phyloP scores from a whole-genome alignment of 2,888 invertebrate species.

The Heliconius hortense region DNA sequence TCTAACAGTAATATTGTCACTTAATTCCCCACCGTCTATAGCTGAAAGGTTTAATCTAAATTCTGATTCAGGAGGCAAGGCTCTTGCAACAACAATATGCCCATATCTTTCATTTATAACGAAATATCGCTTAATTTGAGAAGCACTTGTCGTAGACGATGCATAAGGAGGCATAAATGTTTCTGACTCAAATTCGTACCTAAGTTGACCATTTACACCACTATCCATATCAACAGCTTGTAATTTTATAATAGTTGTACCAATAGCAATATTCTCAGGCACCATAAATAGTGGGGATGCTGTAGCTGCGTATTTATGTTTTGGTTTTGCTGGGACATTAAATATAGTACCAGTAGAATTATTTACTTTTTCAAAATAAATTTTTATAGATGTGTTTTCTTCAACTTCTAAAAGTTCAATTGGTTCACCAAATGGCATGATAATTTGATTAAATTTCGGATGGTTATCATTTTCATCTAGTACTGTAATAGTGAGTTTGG shows the following conservation, averaged over 20 bases:
- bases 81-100: slow-evolving; percentile 87
- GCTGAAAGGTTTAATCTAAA: slow-evolving; percentile 89
- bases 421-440: slow-evolving; percentile 85
- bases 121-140: slow-evolving; percentile 85
- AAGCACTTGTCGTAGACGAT: slow-evolving; percentile 63
- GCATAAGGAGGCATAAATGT: slow-evolving; percentile 82
- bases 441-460: slow-evolving; percentile 86
- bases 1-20: slow-evolving; percentile 86
- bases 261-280: slow-evolving; percentile 87
- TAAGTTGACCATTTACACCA: slow-evolving; percentile 86
- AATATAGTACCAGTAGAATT: slow-evolving; percentile 56
- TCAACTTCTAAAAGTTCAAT: slow-evolving; percentile 85
- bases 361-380: slow-evolving; percentile 70
- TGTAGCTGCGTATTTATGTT: slow-evolving; percentile 64
- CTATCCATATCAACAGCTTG: slow-evolving; percentile 88
- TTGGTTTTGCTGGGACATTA: slow-evolving; percentile 65
- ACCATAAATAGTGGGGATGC: slow-evolving; percentile 84
- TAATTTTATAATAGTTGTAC: slow-evolving; percentile 85
- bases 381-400: slow-evolving; percentile 73
- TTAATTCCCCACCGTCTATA: slow-evolving; percentile 87
- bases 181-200: slow-evolving; percentile 87
- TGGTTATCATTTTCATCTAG: slow-evolving; percentile 92
- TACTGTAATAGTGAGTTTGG: slow-evolving; percentile 86
- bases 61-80: slow-evolving; percentile 88
- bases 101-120: slow-evolving; percentile 89